These are phyloP conservation scores for Lycorma delicatula DNA, from an alignment of 1,140 invertebrate genomes.

Conservation along the genomic window DNA sequence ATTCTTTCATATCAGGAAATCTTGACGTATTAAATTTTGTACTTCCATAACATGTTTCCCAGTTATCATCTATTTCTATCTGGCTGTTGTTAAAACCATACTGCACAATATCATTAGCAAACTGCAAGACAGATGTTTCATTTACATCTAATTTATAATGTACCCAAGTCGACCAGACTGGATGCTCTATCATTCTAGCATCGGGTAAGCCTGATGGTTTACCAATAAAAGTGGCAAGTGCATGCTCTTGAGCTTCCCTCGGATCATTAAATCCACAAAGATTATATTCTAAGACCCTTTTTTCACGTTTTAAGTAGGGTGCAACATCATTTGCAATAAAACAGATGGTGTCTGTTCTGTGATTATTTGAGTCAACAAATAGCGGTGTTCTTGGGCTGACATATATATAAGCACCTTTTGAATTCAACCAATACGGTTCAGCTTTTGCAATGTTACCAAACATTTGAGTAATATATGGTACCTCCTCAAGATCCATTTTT, in stretches of 20 bases:
- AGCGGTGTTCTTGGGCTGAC: too few species aligned
- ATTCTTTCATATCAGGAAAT: too few species aligned
- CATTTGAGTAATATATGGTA: too few species aligned
- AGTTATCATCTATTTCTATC: constrained; percentile 84
- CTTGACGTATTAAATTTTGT: constrained; percentile 56
- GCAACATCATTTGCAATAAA: too few species aligned
- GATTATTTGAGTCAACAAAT: too few species aligned
- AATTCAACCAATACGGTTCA: too few species aligned
- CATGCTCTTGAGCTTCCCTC: constrained; percentile 50
- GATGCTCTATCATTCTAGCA: constrained; percentile 49
- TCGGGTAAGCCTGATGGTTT: constrained; percentile 54
- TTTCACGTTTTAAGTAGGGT: too few species aligned
- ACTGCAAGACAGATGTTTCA: constrained; percentile 54
- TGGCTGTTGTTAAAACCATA: constrained; percentile 69
- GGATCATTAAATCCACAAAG: constrained; percentile 45
- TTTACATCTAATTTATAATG: constrained; percentile 62
- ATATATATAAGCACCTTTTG: too few species aligned
- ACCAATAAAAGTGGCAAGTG: constrained; percentile 46
- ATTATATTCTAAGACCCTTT: too few species aligned
- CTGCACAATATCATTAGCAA: constrained; percentile 57
- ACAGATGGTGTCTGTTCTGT: too few species aligned
- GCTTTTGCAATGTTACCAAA: too few species aligned
- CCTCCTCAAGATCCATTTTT: too few species aligned
- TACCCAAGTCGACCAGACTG: constrained; percentile 90
- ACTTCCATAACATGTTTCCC: constrained; percentile 84